phyloP scores from a whole-genome alignment of 2,888 invertebrate species.

The Drosophila nigricruria region DNA sequence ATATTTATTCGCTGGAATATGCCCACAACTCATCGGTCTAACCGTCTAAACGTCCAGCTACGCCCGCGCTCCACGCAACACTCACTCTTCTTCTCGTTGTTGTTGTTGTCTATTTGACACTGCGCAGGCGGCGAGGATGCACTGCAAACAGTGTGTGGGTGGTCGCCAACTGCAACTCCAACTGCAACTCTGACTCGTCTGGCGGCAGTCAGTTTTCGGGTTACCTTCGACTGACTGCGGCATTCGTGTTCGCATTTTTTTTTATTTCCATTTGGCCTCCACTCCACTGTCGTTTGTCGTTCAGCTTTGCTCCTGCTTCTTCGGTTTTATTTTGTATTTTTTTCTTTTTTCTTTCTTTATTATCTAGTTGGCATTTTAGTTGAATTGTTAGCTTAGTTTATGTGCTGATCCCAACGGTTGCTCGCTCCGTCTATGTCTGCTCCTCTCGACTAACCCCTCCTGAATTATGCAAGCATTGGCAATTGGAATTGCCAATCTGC shows the following conservation, averaged over 20 bases:
- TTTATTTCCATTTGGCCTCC: constrained; percentile 64
- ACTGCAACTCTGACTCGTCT: constrained; percentile 27
- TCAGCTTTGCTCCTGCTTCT: constrained; percentile 37
- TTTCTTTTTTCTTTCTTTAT: constrained; percentile 55
- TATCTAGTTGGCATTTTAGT: constrained; percentile 81
- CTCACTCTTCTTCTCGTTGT: constrained; percentile 29
- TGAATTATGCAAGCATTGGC: constrained; percentile 51
- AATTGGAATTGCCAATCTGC: constrained; percentile 58
- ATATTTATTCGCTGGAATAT: constrained; percentile 75
- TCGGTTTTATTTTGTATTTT: constrained; percentile 53
- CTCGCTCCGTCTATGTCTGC: constrained; percentile 27
- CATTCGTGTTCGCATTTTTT: constrained; percentile 63
- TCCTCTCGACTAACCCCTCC: background rate
- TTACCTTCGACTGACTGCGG: constrained; percentile 38
- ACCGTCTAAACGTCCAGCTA: constrained; percentile 46
- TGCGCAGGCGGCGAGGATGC: constrained; percentile 80
- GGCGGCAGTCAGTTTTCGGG: constrained; percentile 36
- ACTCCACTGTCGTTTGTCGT: constrained; percentile 26
- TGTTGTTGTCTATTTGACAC: constrained; percentile 75
- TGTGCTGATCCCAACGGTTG: constrained; percentile 39
- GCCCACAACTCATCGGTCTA: constrained; percentile 60
- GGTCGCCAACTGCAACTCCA: constrained; percentile 43
- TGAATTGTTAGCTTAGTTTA: constrained; percentile 75
- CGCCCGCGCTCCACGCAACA: constrained; percentile 73
- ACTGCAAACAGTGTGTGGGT: constrained; percentile 53